Conservation (phyloP, 2,888 invertebrate species). For the Rhingia rostrata region DNA sequence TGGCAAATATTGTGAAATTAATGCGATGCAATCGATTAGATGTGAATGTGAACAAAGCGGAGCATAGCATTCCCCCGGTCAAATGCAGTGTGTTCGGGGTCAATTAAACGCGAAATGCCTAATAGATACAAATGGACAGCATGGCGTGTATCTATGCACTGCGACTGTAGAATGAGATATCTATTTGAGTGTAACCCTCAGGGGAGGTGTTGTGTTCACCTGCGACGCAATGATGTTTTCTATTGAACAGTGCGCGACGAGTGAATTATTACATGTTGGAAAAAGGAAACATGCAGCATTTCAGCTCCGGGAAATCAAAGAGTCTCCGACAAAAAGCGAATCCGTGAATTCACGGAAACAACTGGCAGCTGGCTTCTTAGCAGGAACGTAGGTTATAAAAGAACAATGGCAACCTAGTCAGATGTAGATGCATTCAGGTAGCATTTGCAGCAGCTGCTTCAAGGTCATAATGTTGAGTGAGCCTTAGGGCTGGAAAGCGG, state of each 20-base stretch:
- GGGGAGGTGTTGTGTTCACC: constrained; percentile 38
- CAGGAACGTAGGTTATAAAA: no score
- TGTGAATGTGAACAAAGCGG: constrained; percentile 45
- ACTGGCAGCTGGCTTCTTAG: no score
- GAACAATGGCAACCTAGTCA: no score
- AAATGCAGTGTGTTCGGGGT: constrained; percentile 39
- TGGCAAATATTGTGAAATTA: constrained; percentile 54
- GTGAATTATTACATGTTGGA: neutral
- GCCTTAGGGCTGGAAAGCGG: no score
- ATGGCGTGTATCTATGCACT: constrained; percentile 23
- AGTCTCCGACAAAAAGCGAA: no score
- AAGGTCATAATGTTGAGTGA: no score
- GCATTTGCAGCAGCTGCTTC: no score
- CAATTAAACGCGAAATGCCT: constrained; percentile 59
- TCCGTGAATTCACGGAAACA: no score
- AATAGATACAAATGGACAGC: constrained; percentile 45
- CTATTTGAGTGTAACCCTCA: constrained; percentile 15
- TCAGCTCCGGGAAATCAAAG: no score
- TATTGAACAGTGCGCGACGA: constrained; percentile 3
- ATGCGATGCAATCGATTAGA: constrained; percentile 61
- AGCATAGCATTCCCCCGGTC: neutral
- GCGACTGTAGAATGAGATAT: constrained; percentile 26
- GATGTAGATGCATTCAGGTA: no score
- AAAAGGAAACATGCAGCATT: no score
- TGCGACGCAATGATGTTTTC: constrained; percentile 12